Percentiles rank a stretch among this genome's conserved stretches.
Conservation (phyloP, 2,888 invertebrate species). For the Drosophila barbarae region DNA sequence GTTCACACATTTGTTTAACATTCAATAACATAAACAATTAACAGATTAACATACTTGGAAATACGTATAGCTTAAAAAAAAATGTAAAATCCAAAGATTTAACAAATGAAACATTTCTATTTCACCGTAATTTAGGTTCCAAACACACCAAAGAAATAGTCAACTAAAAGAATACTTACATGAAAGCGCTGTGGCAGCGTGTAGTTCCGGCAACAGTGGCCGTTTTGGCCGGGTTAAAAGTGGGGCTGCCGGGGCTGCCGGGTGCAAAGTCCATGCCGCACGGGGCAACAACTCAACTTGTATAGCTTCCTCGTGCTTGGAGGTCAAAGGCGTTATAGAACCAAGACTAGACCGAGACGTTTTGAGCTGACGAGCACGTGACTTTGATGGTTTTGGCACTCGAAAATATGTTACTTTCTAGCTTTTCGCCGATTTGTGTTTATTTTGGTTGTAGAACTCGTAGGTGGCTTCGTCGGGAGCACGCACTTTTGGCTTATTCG, state of each 20-base stretch:
- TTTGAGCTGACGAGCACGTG: conserved; percentile 37
- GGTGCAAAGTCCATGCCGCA: conserved; percentile 26
- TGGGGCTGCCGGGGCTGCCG: conserved; percentile 5
- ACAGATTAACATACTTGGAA: too few species aligned
- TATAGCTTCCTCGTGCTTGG: conserved; percentile 34
- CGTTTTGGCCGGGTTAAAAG: conserved; percentile 13
- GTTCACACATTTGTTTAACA: background rate
- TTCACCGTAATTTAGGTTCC: background rate
- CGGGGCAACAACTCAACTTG: conserved; percentile 37
- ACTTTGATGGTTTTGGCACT: conserved; percentile 33
- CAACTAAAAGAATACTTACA: conserved; percentile 20
- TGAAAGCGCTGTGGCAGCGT: conserved; percentile 12
- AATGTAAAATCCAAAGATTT: background rate
- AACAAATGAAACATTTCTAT: background rate
- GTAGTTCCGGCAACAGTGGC: conserved; percentile 4
- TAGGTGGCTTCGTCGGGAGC: conserved; percentile 20
- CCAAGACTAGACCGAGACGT: conserved; percentile 10
- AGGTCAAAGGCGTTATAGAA: conserved; percentile 41
- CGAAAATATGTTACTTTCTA: conserved; percentile 21
- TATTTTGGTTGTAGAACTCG: conserved; percentile 6
- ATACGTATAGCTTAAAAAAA: background rate
- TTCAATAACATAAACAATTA: background rate
- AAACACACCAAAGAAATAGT: background rate
- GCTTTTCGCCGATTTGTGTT: conserved; percentile 6
- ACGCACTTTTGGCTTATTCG: conserved; percentile 38